A percentile compares a stretch with the other conserved stretches of the same genome.
Conservation (phyloP, 2,113 vertebrate species). For the Chaenocephalus aceratus region DNA sequence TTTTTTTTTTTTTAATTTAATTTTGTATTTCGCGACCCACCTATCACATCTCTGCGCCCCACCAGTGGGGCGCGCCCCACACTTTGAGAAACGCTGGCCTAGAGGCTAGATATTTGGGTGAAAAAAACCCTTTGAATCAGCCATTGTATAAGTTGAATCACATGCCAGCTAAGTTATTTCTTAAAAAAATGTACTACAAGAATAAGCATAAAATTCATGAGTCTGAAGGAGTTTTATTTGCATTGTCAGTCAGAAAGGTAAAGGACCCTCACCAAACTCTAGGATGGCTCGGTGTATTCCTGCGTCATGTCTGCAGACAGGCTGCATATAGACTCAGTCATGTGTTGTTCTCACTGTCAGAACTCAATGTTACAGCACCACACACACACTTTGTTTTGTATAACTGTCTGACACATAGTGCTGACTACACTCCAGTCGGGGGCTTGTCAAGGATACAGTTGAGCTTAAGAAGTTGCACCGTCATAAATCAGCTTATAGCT, state of each 20-base stretch:
- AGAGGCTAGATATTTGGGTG: too few species aligned
- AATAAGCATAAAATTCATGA: neutral
- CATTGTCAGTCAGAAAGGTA: neutral
- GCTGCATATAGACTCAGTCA: slow-evolving; percentile 45
- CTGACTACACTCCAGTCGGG: too few species aligned
- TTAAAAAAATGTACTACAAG: neutral
- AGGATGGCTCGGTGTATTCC: slow-evolving; percentile 29
- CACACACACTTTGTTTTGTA: slow-evolving; percentile 19
- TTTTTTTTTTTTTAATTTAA: too few species aligned
- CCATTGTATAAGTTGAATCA: too few species aligned
- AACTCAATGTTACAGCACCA: slow-evolving; percentile 8
- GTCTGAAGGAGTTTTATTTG: neutral
- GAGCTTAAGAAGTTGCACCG: neutral
- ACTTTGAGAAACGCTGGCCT: too few species aligned
- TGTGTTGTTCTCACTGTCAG: slow-evolving; percentile 27
- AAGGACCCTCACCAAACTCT: neutral
- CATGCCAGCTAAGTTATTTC: too few species aligned
- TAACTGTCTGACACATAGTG: neutral
- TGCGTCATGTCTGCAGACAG: slow-evolving; percentile 13
- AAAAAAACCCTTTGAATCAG: too few species aligned
- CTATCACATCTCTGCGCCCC: too few species aligned
- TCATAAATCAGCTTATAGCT: slow-evolving; percentile 15
- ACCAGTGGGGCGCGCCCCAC: too few species aligned
- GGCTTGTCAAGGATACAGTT: too few species aligned
- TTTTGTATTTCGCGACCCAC: too few species aligned